These are phyloP conservation scores for Callinectes sapidus DNA, from an alignment of 2,888 invertebrate genomes.

Conservation along the genomic window DNA sequence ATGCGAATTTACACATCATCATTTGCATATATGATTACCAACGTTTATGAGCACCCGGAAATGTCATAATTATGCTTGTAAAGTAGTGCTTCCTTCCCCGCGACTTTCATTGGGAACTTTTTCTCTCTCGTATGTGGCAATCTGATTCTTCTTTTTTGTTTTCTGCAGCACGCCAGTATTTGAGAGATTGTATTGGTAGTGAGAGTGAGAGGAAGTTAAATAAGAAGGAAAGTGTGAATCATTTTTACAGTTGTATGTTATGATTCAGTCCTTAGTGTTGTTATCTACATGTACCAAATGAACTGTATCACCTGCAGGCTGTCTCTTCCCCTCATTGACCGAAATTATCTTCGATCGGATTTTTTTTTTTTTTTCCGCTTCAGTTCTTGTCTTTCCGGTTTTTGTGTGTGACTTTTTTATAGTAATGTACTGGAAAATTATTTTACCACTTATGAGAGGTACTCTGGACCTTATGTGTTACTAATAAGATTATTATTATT, in stretches of 20 bases:
- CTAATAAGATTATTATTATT: too few species aligned
- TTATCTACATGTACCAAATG: background rate
- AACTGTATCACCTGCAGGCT: background rate
- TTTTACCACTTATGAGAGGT: background rate
- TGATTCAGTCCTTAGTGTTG: background rate
- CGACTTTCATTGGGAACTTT: background rate
- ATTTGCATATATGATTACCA: constrained; percentile 20
- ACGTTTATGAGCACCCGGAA: background rate
- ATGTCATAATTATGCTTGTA: background rate
- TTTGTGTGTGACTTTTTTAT: background rate
- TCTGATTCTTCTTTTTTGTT: background rate
- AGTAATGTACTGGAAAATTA: background rate
- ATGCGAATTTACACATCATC: background rate
- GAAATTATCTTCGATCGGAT: background rate
- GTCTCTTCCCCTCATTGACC: background rate
- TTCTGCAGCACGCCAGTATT: background rate
- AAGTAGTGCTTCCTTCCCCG: background rate
- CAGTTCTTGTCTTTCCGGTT: background rate
- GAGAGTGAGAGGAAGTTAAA: background rate
- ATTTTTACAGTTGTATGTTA: background rate
- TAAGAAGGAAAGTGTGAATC: background rate
- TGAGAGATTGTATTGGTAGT: background rate
- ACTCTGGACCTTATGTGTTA: background rate
- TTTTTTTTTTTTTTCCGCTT: background rate
- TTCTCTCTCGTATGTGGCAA: background rate